These are phyloP conservation scores for Noctuana brunneofusca DNA, from an alignment of 2,888 invertebrate genomes.

Conservation along the genomic window DNA sequence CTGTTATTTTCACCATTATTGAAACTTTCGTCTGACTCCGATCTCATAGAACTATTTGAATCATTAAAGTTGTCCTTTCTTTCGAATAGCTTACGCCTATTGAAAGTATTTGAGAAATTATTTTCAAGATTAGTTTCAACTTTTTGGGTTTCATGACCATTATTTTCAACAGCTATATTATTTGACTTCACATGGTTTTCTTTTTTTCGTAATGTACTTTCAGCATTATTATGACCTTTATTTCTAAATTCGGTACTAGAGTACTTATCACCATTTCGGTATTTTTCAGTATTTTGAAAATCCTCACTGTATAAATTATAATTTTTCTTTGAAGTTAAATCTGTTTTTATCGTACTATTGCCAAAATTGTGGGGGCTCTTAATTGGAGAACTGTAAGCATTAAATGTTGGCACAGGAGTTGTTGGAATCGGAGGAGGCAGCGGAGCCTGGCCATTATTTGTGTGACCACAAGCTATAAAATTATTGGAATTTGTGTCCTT, in stretches of 20 bases:
- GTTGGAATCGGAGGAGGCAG: conserved; percentile 71
- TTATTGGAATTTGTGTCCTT: conserved; percentile 26
- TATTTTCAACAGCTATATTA: conserved; percentile 56
- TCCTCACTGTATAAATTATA: conserved; percentile 42
- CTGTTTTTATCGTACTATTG: conserved; percentile 42
- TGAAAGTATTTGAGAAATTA: conserved; percentile 65
- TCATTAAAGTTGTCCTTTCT: conserved; percentile 52
- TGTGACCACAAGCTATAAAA: conserved; percentile 29
- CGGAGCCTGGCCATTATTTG: conserved; percentile 51
- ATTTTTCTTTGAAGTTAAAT: conserved; percentile 52
- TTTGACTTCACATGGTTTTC: conserved; percentile 56
- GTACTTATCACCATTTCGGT: conserved; percentile 55
- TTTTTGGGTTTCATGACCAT: conserved; percentile 50
- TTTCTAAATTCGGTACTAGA: conserved; percentile 59
- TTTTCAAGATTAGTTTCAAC: conserved; percentile 58
- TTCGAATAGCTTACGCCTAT: conserved; percentile 71
- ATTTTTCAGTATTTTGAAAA: conserved; percentile 46
- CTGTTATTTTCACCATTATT: conserved; percentile 38
- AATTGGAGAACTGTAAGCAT: conserved; percentile 57
- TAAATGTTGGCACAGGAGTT: conserved; percentile 67
- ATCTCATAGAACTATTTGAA: conserved; percentile 44
- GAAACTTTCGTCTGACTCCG: conserved; percentile 37
- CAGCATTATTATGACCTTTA: conserved; percentile 51
- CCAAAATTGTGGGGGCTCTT: conserved; percentile 40
- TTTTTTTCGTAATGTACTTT: conserved; percentile 59